Percentiles rank a stretch among this genome's conserved stretches.
Evolutionary conservation across 2,888 invertebrate genomes (phyloP).

Genomic region (Sarcophaga caerulescens): DNA sequence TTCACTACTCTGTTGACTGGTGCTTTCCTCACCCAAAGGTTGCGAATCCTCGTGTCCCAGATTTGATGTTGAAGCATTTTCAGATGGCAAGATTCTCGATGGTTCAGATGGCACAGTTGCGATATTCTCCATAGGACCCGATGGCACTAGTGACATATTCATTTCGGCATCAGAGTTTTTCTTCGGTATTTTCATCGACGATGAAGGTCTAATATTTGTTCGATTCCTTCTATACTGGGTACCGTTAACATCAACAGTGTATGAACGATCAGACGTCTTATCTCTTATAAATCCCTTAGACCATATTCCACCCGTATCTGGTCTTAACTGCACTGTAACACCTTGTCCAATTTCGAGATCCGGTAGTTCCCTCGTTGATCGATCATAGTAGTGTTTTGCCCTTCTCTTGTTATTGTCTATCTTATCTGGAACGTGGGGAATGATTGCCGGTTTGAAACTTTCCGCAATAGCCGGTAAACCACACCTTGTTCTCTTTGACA

Average conservation of each 20-base stretch:
- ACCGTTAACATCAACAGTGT: not conserved
- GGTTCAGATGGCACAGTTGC: no score
- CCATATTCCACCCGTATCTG: slow-evolving; percentile 7
- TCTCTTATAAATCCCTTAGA: slow-evolving; percentile 5
- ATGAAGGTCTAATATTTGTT: not conserved
- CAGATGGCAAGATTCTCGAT: no score
- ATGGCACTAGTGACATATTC: no score
- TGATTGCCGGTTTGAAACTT: not conserved
- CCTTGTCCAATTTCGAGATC: slow-evolving; percentile 14
- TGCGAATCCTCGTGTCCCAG: no score
- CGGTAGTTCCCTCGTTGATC: slow-evolving; percentile 4
- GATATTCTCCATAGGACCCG: no score
- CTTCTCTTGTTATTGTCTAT: not conserved
- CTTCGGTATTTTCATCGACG: not conserved
- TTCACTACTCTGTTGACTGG: no score
- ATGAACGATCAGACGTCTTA: not conserved
- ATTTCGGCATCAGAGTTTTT: not conserved
- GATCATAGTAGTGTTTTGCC: slow-evolving; percentile 1
- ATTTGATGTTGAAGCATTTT: no score
- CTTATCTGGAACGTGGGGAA: not conserved
- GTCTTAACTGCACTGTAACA: not conserved
- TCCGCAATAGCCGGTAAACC: not conserved
- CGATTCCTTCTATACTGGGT: slow-evolving; percentile 21
- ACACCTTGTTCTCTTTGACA: slow-evolving; percentile 4
- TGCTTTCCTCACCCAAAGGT: no score